These are phyloP conservation scores for Synchiropus splendidus DNA, from an alignment of 2,113 vertebrate species.

Conservation along the genomic window DNA sequence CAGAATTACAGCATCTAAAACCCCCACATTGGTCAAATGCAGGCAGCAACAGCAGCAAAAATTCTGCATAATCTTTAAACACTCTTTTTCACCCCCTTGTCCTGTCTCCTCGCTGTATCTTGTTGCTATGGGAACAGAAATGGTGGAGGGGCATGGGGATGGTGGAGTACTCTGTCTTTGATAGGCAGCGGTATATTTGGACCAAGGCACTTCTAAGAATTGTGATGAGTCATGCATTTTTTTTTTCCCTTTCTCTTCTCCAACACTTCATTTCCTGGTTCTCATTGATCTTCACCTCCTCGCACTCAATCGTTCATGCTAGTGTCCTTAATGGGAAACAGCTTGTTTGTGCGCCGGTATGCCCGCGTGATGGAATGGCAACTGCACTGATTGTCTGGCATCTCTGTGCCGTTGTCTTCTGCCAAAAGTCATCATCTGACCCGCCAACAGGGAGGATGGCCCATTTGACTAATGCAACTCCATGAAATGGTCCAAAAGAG, in stretches of 20 bases:
- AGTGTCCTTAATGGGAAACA: constrained; percentile 44
- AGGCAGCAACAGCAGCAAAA: constrained; percentile 47
- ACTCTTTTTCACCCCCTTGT: constrained; percentile 13
- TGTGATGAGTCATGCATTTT: not conserved
- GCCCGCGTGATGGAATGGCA: constrained; percentile 41
- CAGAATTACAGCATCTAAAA: constrained; percentile 54
- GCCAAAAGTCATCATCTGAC: constrained; percentile 57
- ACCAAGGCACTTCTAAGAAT: constrained; percentile 7
- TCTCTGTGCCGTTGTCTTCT: constrained; percentile 24
- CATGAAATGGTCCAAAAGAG: constrained; percentile 24
- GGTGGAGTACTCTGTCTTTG: constrained; percentile 19
- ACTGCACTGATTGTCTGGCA: constrained; percentile 48
- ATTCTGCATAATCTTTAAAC: constrained; percentile 46
- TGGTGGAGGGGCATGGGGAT: constrained; percentile 23
- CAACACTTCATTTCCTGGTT: constrained; percentile 1
- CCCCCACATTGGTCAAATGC: constrained; percentile 55
- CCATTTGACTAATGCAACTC: constrained; percentile 51
- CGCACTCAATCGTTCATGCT: constrained; percentile 26
- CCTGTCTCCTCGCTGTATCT: constrained; percentile 29
- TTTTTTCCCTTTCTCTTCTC: not conserved
- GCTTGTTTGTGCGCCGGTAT: constrained; percentile 36
- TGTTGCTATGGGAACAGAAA: constrained; percentile 54
- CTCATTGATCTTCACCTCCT: not conserved
- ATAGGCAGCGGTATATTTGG: constrained; percentile 16
- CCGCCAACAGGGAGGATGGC: constrained; percentile 42